Conservation (phyloP, 2,797 vertebrate genomes). For the Pseudotriccus pelzelni region DNA sequence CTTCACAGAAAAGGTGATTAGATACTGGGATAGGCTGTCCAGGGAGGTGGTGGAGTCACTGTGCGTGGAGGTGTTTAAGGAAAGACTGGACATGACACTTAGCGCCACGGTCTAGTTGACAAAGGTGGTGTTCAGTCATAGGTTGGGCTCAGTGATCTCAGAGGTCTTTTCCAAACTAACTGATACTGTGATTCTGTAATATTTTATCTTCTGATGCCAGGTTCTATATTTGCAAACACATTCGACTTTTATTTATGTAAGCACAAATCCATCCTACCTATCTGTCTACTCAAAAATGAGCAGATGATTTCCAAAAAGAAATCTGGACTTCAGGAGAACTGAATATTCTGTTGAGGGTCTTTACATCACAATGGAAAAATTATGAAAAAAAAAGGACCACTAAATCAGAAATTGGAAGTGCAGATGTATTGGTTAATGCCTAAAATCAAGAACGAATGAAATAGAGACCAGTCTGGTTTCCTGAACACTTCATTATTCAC, state of each 20-base stretch:
- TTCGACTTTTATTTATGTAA: not conserved
- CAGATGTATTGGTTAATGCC: not conserved
- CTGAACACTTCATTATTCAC: not conserved
- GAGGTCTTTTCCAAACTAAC: not conserved
- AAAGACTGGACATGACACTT: not conserved
- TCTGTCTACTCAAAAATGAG: not conserved
- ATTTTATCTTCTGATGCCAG: not conserved
- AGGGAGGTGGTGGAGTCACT: not conserved
- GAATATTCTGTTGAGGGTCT: not conserved
- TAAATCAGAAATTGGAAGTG: not conserved
- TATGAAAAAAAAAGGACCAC: not conserved
- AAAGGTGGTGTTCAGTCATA: not conserved
- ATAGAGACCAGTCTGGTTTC: not conserved
- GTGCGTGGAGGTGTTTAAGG: not conserved
- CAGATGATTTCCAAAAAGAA: not conserved
- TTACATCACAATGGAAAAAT: not conserved
- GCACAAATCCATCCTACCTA: not conserved
- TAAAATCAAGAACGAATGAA: not conserved
- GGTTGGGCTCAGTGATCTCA: not conserved
- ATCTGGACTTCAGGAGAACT: not conserved
- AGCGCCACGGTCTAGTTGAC: not conserved
- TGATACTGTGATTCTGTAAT: not conserved
- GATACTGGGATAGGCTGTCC: too few species aligned
- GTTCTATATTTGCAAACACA: not conserved
- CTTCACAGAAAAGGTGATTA: too few species aligned